Evolutionary conservation across 2,797 vertebrate genomes (phyloP).

Genomic region (Alfaro cultratus): DNA sequence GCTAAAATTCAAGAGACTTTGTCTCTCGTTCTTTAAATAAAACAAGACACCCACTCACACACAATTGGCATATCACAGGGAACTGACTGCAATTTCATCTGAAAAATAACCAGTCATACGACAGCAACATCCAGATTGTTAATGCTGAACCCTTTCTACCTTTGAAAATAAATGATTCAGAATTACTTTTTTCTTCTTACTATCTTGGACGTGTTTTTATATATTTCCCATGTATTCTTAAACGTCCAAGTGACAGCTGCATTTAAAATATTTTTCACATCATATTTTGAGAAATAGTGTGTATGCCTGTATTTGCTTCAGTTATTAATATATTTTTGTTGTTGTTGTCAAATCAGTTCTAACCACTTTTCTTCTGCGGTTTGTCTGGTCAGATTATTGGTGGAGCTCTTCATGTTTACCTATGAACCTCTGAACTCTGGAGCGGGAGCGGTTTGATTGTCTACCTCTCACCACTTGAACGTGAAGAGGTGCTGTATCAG

Average conservation of each 20-base stretch:
- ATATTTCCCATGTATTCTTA: neutral
- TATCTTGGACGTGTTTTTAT: neutral
- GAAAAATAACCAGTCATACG: neutral
- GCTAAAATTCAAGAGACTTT: constrained; percentile 7
- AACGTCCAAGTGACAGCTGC: neutral
- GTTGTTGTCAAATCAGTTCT: constrained; percentile 24
- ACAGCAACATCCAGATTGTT: constrained; percentile 1
- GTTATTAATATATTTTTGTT: neutral
- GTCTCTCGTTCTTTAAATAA: constrained; percentile 14
- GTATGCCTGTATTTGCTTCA: constrained; percentile 30
- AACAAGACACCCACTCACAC: constrained; percentile 13
- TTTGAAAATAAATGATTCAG: neutral
- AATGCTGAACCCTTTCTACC: neutral
- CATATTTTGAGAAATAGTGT: neutral
- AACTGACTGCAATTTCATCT: neutral
- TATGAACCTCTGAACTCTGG: constrained; percentile 48
- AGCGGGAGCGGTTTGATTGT: constrained; percentile 63
- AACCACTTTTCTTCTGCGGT: constrained; percentile 22
- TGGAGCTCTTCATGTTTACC: constrained; percentile 40
- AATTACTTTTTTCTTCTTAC: neutral
- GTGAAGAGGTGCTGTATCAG: constrained; percentile 65
- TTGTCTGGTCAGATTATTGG: constrained; percentile 54
- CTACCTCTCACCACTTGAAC: constrained; percentile 55
- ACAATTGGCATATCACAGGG: constrained; percentile 7
- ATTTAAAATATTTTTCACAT: constrained; percentile 24